Evolutionary conservation across 2,888 invertebrate species (phyloP), one percentile per base, ranked within the genome.

Genomic region (Ormyrus thymus): DNA sequence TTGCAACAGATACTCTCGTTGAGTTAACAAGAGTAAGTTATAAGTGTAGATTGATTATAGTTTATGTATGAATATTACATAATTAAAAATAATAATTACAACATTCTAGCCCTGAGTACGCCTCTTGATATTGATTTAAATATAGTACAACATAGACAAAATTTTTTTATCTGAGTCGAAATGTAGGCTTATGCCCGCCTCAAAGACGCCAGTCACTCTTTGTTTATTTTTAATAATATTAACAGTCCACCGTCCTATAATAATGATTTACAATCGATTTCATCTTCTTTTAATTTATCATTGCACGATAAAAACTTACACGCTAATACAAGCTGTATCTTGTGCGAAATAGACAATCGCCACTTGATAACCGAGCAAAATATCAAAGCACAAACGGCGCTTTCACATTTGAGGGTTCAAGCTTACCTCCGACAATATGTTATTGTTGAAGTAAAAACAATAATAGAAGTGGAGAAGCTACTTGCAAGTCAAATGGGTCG

Each of bases 1-100:
- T 88, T 88, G 87, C 87, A 89, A 89, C 88, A 87, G 86, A 86
- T 87, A 83, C 87, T 86, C 86, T 86, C 85, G 86, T 85, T 85
- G 85, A 85, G 84, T 81, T 83, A 86, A 87, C 86, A 86, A 87
- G 85, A 84, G 84, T 83, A 83, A 87, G 68, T 86, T 86, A 88
- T 85, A 84, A 84, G 86, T 87, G 82, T 81, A 81, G 80, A 80
- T 72, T 83, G 86, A 87, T 86, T 85, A 87, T 82, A 82, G 83
- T 85, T 86, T 84, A 83, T 84, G 83, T 83, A 85, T 84, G 86
- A 86, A 86, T 86, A 84, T 85, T 86, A 86, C 84, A 83, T 83
- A 83, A 84, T 78, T 86, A 87, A 87, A 86, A 86, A 87, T 87
- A 66, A 81, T 81, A 87, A 88, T 88, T 87, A 88, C 86, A 87